phyloP scores from a whole-genome alignment of 2,888 invertebrate species.

The Nymphalis urticae region DNA sequence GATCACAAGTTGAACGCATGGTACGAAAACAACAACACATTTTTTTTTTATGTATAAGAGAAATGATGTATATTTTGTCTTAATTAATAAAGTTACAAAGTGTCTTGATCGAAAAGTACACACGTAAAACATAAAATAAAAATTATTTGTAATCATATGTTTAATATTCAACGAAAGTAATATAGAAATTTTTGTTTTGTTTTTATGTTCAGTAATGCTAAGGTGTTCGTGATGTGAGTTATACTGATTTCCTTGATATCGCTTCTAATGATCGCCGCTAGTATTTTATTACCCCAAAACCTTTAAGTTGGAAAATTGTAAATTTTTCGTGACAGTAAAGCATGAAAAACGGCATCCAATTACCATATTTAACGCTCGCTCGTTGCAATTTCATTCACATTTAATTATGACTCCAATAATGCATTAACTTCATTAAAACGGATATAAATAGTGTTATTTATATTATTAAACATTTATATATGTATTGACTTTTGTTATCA shows the following conservation, averaged over 20 bases:
- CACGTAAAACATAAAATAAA: neutral
- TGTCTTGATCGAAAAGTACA: too few relatives aligned
- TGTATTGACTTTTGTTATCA: neutral
- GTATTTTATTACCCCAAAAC: slow-evolving; percentile 48
- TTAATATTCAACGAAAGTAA: slow-evolving; percentile 16
- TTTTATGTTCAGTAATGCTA: slow-evolving; percentile 17
- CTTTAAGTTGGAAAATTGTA: slow-evolving; percentile 35
- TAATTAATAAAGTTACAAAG: too few relatives aligned
- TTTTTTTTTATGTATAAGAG: too few relatives aligned
- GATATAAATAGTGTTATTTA: neutral
- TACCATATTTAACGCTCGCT: slow-evolving; percentile 31
- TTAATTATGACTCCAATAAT: slow-evolving; percentile 21
- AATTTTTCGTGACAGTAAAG: slow-evolving; percentile 33
- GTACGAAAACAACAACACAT: too few relatives aligned
- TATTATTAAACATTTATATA: too few relatives aligned
- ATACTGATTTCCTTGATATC: slow-evolving; percentile 50
- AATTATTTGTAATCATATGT: neutral
- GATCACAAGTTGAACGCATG: too few relatives aligned
- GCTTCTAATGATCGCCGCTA: slow-evolving; percentile 51
- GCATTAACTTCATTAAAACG: neutral
- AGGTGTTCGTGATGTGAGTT: slow-evolving; percentile 44
- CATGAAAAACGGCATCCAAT: slow-evolving; percentile 34
- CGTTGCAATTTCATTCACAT: slow-evolving; percentile 29
- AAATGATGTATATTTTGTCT: too few relatives aligned
- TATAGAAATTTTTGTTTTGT: neutral